A percentile compares a stretch with the other conserved stretches of the same genome.
phyloP scores from a whole-genome alignment of 1,140 invertebrate species.

The Eufriesea mexicana region DNA sequence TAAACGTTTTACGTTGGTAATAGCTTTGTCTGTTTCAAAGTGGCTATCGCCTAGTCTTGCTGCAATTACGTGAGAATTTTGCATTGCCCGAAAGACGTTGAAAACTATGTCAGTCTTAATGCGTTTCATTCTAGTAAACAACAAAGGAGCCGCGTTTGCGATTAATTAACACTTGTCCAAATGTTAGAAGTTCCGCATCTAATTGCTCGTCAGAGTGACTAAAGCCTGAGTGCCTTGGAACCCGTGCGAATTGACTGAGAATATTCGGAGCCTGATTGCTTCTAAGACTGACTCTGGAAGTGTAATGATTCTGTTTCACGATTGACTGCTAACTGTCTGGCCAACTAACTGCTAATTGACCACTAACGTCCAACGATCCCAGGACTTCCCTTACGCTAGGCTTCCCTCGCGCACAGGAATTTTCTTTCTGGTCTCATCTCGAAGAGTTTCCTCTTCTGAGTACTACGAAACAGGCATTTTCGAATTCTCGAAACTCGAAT shows the following conservation, averaged over 20 bases:
- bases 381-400: background rate
- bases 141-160: background rate
- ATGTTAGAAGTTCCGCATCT: background rate
- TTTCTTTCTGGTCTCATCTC: background rate
- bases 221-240: background rate
- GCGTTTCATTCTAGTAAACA: background rate
- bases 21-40: background rate
- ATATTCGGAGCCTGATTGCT: conserved; percentile 4
- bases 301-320: conserved; percentile 15
- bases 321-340: conserved; percentile 10
- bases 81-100: background rate
- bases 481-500: too few relatives aligned
- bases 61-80: background rate
- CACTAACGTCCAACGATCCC: background rate
- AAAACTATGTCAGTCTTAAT: background rate
- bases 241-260: background rate
- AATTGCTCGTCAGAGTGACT: background rate
- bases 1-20: too few relatives aligned
- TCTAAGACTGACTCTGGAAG: conserved; percentile 25
- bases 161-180: conserved; percentile 15
- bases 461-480: too few relatives aligned
- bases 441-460: background rate
- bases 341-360: conserved; percentile 6
- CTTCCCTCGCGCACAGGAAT: background rate
- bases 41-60: background rate